These are phyloP conservation scores for Microcebus lehilahytsara DNA, from an alignment of 2,113 vertebrate species.

Conservation along the genomic window DNA sequence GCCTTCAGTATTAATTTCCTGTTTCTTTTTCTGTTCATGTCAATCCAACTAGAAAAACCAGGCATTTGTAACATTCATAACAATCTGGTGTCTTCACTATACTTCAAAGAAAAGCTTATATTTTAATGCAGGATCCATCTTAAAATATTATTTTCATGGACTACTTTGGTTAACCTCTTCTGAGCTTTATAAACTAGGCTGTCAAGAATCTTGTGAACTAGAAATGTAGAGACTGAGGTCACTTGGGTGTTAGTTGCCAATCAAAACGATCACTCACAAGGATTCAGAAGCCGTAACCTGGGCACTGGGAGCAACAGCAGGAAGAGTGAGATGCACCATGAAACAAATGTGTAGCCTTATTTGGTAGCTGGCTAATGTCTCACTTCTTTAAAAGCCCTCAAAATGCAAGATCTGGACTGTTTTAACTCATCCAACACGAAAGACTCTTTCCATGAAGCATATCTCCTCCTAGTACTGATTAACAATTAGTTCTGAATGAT, in stretches of 20 bases:
- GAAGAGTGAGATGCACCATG: not conserved
- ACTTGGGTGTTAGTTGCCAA: not conserved
- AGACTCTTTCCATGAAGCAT: not conserved
- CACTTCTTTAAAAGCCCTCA: not conserved
- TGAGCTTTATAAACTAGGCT: not conserved
- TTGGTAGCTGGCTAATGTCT: not conserved
- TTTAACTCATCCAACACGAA: not conserved
- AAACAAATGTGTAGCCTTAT: not conserved
- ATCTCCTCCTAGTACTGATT: not conserved
- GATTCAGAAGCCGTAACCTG: not conserved
- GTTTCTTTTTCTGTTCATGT: constrained; percentile 45
- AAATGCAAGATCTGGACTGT: not conserved
- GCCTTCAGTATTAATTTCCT: constrained; percentile 56
- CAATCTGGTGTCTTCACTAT: not conserved
- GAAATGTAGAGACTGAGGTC: not conserved
- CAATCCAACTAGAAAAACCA: not conserved
- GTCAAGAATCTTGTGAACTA: not conserved
- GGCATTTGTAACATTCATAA: constrained; percentile 1
- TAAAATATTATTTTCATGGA: not conserved
- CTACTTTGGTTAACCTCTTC: not conserved
- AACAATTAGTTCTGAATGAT: not conserved
- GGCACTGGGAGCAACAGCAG: not conserved
- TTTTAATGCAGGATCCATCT: not conserved
- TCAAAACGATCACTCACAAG: not conserved
- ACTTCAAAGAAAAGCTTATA: constrained; percentile 35